Conservation (phyloP, 35 echinoderm and acorn worm genomes). For the Lytechinus pictus region DNA sequence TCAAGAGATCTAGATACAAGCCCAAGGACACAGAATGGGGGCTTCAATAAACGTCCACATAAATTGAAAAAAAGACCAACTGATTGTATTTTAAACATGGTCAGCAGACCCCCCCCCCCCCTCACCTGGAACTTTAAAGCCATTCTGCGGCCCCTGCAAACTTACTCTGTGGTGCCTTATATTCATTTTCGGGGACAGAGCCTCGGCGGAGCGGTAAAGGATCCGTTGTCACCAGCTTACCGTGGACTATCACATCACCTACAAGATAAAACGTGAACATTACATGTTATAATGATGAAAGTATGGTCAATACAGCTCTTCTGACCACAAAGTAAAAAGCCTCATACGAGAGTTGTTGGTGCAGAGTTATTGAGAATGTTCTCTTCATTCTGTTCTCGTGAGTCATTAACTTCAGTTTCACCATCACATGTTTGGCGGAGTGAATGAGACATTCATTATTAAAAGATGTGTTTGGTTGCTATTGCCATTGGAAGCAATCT, state of each 20-base stretch:
- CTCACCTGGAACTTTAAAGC: too few relatives aligned
- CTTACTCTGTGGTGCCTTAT: slow-evolving; percentile 45
- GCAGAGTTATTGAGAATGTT: neutral
- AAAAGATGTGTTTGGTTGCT: neutral
- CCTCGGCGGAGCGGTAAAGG: slow-evolving; percentile 9
- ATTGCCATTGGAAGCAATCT: neutral
- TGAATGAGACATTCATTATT: neutral
- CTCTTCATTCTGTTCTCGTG: neutral
- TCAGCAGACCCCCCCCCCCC: too few relatives aligned
- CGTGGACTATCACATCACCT: slow-evolving; percentile 53
- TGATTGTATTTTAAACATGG: too few relatives aligned
- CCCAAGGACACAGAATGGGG: too few relatives aligned
- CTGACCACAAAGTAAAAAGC: neutral
- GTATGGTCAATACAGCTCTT: neutral
- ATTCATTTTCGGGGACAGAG: slow-evolving; percentile 50
- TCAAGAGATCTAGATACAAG: too few relatives aligned
- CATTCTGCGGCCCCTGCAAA: neutral
- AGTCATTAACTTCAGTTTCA: neutral
- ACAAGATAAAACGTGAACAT: neutral
- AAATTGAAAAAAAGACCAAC: too few relatives aligned
- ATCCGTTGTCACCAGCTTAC: slow-evolving; percentile 45
- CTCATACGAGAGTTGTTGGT: neutral
- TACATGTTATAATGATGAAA: neutral
- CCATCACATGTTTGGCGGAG: neutral
- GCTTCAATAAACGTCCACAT: too few relatives aligned